These are phyloP conservation scores for Myopa testacea DNA, from an alignment of 2,888 invertebrate genomes.

Conservation along the genomic window DNA sequence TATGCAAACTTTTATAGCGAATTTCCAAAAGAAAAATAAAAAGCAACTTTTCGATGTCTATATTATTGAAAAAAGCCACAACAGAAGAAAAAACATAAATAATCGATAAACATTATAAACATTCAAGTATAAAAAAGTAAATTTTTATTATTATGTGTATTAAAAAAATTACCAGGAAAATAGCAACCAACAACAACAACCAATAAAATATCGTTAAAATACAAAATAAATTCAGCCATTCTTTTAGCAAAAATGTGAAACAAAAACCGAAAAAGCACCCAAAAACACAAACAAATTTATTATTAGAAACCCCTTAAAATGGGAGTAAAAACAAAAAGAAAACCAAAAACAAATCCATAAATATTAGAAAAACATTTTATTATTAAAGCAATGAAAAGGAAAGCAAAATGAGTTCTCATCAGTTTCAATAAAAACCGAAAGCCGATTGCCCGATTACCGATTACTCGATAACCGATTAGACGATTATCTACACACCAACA, in stretches of 20 bases:
- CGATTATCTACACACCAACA: no score
- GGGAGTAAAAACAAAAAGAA: no score
- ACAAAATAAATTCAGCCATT: background rate
- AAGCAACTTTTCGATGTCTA: constrained; percentile 35
- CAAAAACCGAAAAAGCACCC: no score
- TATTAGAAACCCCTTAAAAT: no score
- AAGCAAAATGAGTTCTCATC: no score
- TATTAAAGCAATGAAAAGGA: no score
- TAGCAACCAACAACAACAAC: constrained; percentile 50
- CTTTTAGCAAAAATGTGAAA: background rate
- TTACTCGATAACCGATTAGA: no score
- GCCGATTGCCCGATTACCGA: no score
- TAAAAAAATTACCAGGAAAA: constrained; percentile 43
- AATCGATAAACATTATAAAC: constrained; percentile 25
- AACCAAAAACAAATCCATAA: no score
- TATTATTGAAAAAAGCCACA: constrained; percentile 30
- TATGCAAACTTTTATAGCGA: constrained; percentile 37
- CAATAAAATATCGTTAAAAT: background rate
- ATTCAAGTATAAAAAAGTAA: constrained; percentile 11
- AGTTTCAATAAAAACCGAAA: no score
- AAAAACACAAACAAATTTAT: no score
- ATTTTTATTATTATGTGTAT: constrained; percentile 42
- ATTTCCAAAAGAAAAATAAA: constrained; percentile 13
- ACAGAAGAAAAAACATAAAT: constrained; percentile 25
- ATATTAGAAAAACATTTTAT: no score